Evolutionary conservation across 2,888 invertebrate genomes (phyloP).

Genomic region (Eilema sororculum): DNA sequence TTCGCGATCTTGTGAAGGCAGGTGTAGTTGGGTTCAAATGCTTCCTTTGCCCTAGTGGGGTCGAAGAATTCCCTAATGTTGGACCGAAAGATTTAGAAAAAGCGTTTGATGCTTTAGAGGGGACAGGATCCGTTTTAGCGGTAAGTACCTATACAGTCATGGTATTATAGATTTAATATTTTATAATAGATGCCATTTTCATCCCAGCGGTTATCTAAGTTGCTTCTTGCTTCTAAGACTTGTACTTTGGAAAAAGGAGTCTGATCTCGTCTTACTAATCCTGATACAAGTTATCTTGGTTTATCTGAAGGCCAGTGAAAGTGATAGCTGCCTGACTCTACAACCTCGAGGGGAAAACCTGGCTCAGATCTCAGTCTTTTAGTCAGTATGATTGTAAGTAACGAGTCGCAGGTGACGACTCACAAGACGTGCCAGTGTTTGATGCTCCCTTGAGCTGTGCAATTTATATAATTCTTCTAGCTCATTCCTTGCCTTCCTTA

Average conservation of each 20-base stretch:
- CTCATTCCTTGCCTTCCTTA: too few species aligned
- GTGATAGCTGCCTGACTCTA: background rate
- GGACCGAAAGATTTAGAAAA: slow-evolving; percentile 84
- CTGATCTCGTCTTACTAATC: background rate
- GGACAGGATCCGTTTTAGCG: slow-evolving; percentile 88
- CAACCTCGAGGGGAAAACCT: background rate
- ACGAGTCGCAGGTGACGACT: background rate
- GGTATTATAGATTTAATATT: background rate
- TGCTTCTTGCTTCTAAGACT: background rate
- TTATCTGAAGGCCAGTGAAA: background rate
- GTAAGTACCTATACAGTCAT: slow-evolving; percentile 79
- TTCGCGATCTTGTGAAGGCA: slow-evolving; percentile 86
- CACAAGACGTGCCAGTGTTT: too few species aligned
- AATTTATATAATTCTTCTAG: too few species aligned
- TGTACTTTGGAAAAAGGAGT: background rate
- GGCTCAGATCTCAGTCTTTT: background rate
- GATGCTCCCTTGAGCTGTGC: too few species aligned
- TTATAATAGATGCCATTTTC: background rate
- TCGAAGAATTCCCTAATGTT: slow-evolving; percentile 90
- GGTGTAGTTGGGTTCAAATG: slow-evolving; percentile 93
- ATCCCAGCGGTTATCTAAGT: background rate
- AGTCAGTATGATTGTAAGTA: background rate
- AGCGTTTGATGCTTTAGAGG: slow-evolving; percentile 87
- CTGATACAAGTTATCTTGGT: background rate
- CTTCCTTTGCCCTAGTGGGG: slow-evolving; percentile 89